Evolutionary conservation across 2,888 invertebrate species (phyloP), one percentile per base, ranked within the genome.

Genomic region (Cartodere bifasciata): DNA sequence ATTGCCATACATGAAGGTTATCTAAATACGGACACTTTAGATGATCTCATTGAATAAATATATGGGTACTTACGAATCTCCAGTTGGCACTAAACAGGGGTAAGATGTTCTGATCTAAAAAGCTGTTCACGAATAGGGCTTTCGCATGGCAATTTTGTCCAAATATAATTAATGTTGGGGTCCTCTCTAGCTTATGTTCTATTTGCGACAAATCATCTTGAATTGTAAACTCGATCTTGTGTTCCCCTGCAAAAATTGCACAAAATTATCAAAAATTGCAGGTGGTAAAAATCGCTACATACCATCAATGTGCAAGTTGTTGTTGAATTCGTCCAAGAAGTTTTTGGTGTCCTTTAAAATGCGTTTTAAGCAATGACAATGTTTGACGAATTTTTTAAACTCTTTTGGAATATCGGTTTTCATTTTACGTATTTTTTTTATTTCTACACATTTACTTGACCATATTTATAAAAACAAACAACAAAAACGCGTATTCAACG

Each of bases 91-190:
- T 66, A 37, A 63, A 54, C 1, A 67, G 41, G 22, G 85, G 85
- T 36, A 86, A 60, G 36, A 85, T 60, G 13, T 65, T 58, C 34
- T 70, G 63, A 1, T 75, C 75, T 29, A 87, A 64, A 27, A 87
- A 59, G 36, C 72, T 70, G 55, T 87, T 86, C 10, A 82, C 68
- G 31, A 87, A 62, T 5, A 74, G 60, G 1, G 79, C 79, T 48
- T 78, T 74, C 0, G 79, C 76, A 37, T 70, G 67, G n/a, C 68
- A 67, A 32, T 68, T 72, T 43, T 75, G 76, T 15, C 86, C 86
- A 36, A 82, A 63, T 7, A 86, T 57, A n/a, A 86, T 67, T 28
- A 86, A 63, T 6, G 76, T 73, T 0, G 79, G 75, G n/a, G 67
- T 41, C 32, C 48, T 48, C 28, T 58, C 54, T 13, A 58, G 42